phyloP scores from a whole-genome alignment of 2,113 vertebrate species.

The Tylochromis polylepis region DNA sequence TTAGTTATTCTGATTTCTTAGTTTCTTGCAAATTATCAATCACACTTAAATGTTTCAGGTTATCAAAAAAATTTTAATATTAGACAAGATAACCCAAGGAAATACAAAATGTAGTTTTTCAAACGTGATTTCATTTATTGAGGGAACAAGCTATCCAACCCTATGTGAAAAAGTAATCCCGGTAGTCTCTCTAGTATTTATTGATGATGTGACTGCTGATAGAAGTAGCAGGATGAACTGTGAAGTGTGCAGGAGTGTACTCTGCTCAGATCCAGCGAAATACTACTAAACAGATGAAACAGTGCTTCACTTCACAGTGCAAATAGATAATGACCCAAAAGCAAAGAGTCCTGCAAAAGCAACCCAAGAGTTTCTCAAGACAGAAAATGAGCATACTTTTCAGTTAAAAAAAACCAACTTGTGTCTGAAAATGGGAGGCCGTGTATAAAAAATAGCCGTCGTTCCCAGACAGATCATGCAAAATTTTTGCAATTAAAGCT shows the following conservation, averaged over 20 bases:
- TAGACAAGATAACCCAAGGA: background rate
- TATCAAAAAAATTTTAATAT: background rate
- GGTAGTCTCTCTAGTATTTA: background rate
- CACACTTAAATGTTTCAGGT: background rate
- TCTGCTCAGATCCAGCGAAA: background rate
- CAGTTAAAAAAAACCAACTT: background rate
- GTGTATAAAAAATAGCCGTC: background rate
- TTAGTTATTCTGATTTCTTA: background rate
- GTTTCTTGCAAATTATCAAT: background rate
- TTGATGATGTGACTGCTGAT: background rate
- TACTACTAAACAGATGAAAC: background rate
- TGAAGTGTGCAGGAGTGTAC: too few species aligned
- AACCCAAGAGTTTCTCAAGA: background rate
- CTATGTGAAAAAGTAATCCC: background rate
- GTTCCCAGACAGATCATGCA: accelerated
- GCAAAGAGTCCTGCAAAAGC: background rate
- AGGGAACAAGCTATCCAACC: background rate
- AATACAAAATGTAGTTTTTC: background rate
- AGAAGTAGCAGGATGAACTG: background rate
- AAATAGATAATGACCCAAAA: background rate
- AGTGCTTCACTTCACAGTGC: background rate
- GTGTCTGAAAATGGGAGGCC: background rate
- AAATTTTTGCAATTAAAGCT: background rate
- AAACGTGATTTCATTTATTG: background rate
- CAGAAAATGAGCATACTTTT: background rate